These are phyloP conservation scores for Cricetomys ansorgei DNA, from an alignment of 2,113 vertebrate genomes.

Conservation along the genomic window DNA sequence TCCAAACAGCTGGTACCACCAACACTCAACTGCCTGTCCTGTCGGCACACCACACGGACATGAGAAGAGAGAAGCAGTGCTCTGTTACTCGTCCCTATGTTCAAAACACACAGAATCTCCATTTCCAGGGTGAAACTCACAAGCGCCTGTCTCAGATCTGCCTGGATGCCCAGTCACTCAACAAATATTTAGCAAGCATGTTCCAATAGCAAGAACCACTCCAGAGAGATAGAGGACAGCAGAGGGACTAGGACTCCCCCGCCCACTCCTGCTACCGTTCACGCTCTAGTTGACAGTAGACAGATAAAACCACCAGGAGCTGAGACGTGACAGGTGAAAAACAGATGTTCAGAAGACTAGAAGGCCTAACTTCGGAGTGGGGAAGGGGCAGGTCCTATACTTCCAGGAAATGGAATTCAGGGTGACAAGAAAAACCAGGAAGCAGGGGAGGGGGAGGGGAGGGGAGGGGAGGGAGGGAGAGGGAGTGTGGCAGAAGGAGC, in stretches of 20 bases:
- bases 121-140: background rate
- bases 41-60: too few species aligned
- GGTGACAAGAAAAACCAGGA: background rate
- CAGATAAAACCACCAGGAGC: background rate
- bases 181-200: background rate
- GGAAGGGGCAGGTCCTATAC: too few species aligned
- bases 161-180: background rate
- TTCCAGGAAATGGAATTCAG: background rate
- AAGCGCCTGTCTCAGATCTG: background rate
- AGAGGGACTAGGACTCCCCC: too few species aligned
- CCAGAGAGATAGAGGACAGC: background rate
- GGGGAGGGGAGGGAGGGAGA: too few species aligned
- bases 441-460: background rate
- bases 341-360: accelerated
- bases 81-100: background rate
- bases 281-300: background rate
- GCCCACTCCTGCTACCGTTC: background rate
- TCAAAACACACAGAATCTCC: background rate
- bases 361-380: background rate
- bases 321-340: background rate
- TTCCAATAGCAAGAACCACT: background rate
- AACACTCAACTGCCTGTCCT: background rate
- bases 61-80: background rate
- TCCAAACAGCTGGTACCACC: background rate
- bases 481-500: background rate